Base-by-base conservation (phyloP, 1,140 invertebrate genomes). In the Heliconius hermathena region DNA sequence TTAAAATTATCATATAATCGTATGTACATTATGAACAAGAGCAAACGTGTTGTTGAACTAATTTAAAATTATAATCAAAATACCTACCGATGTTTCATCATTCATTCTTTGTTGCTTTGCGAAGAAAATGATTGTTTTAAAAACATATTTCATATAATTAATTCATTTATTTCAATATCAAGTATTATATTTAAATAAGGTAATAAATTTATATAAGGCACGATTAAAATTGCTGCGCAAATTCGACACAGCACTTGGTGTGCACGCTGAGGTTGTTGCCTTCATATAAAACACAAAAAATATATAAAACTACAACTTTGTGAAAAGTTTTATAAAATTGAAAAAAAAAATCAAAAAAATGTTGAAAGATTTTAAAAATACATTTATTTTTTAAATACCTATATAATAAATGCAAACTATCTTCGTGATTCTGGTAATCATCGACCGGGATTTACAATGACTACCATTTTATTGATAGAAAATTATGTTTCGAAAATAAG, bases 31-130 rank as follows among this genome's bases (percentile, higher is more conserved):
- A 54, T 54, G 6, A 57, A 22, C 54, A 57, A 57, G 20, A 57
- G n/a, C 54, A 57, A 57, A 57, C 54, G 54, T 57, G 54, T 11
- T 66, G 11, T 13, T 66, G 26, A 66, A 66, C 26, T 66, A 5
- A 66, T 66, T 66, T 66, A 29, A 66, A 66, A 13, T 66, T 26
- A 22, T 66, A 66, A 66, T 66, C 13, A 66, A 66, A 29, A 66
- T 66, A 66, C 60, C 22, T 29, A 29, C 60, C 60, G 26, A 16
- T 11, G 4, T 66, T 29, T 66, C 26, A 66, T 66, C 60, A 66
- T 66, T 66, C 60, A 66, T 66, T 29, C 26, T 66, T 66, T 66
- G 26, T 66, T 29, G 11, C 13, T 29, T 16, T 29, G 13, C 22
- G 13, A 66, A 66, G 60, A 66, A 29, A 66, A 66, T 22, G 1